These are phyloP conservation scores for Hermodice carunculata DNA, from an alignment of 2,888 invertebrate species.

Conservation along the genomic window DNA sequence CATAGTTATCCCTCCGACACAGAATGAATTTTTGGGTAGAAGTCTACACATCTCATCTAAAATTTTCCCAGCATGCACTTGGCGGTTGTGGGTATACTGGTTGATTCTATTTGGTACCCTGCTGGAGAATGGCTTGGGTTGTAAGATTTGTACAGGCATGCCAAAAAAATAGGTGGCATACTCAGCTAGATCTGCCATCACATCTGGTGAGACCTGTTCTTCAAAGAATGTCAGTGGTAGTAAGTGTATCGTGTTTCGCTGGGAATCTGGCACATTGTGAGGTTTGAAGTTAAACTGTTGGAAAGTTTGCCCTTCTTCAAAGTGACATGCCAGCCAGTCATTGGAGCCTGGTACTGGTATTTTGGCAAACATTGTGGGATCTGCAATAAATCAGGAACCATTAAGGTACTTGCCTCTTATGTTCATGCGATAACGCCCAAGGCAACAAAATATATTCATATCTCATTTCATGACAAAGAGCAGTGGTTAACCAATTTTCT, in stretches of 20 bases:
- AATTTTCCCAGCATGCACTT: conserved; percentile 20
- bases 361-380: no score
- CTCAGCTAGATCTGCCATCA: not conserved
- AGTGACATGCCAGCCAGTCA: not conserved
- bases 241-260: not conserved
- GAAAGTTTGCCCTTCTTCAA: not conserved
- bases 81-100: not conserved
- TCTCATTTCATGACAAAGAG: no score
- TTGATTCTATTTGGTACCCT: not conserved
- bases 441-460: no score
- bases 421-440: no score
- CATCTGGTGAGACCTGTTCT: not conserved
- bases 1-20: conserved; percentile 49
- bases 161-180: not conserved
- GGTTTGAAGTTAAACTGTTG: not conserved
- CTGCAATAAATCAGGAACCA: no score
- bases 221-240: not conserved
- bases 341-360: not conserved
- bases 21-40: conserved; percentile 44
- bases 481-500: no score
- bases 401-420: no score
- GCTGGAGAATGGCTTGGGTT: not conserved
- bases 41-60: conserved; percentile 30
- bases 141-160: not conserved
- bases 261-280: not conserved